Conservation (phyloP, 2,888 invertebrate genomes). For the Hirudinaria manillensis region DNA sequence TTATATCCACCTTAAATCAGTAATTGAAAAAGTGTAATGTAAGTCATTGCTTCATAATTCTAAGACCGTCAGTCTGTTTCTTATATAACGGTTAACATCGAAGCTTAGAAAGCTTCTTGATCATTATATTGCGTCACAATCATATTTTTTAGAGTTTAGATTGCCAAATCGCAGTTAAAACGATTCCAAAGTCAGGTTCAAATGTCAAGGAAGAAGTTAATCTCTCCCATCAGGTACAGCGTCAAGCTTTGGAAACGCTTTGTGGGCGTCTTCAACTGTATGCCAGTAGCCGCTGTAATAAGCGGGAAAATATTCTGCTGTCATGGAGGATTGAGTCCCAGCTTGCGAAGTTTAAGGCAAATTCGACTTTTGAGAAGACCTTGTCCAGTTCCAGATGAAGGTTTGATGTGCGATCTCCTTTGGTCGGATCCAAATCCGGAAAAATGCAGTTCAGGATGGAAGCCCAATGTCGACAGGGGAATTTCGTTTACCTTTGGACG, state of each 20-base stretch:
- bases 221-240: conserved; percentile 13
- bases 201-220: background rate
- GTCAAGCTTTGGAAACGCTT: conserved; percentile 32
- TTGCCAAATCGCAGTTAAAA: no score
- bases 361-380: conserved; percentile 47
- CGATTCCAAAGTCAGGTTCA: no score
- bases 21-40: background rate
- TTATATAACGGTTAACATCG: background rate
- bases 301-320: conserved; percentile 59
- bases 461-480: conserved; percentile 19
- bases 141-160: background rate
- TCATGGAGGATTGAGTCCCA: conserved; percentile 60
- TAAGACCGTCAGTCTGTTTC: no score
- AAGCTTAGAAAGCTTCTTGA: background rate
- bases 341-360: conserved; percentile 57
- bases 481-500: conserved; percentile 24
- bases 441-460: conserved; percentile 1
- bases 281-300: conserved; percentile 53
- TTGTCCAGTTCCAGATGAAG: conserved; percentile 53
- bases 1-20: background rate
- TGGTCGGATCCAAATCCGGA: conserved; percentile 51
- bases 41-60: no score
- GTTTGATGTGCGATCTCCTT: conserved; percentile 54
- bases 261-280: conserved; percentile 29
- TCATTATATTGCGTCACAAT: background rate